phyloP scores from a whole-genome alignment of 2,113 vertebrate species.

The Brienomyrus brachyistius region DNA sequence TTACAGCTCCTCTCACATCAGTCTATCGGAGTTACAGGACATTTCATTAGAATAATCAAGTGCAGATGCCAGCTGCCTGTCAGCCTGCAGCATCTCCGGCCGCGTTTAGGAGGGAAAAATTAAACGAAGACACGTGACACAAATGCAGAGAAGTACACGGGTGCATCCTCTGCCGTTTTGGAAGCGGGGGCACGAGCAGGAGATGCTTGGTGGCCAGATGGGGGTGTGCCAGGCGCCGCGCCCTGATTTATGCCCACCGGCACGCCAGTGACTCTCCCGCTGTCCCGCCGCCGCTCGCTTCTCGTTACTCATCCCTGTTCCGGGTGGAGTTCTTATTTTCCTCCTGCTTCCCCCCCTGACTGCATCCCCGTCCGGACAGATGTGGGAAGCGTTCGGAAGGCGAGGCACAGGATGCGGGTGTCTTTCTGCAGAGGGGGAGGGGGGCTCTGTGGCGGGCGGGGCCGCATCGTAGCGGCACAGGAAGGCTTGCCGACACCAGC shows the following conservation, averaged over 20 bases:
- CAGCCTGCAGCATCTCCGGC: constrained; percentile 51
- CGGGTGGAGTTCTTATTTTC: constrained; percentile 2
- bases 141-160: constrained; percentile 60
- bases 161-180: constrained; percentile 46
- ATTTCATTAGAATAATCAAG: no score
- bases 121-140: constrained; percentile 29
- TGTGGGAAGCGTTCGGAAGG: background rate
- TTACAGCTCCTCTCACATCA: constrained; percentile 71
- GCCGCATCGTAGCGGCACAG: background rate
- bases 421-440: background rate
- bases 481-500: background rate
- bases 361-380: background rate
- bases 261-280: background rate
- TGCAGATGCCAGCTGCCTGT: constrained; percentile 38
- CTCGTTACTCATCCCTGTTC: constrained; percentile 15
- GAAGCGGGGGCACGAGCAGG: constrained; percentile 38
- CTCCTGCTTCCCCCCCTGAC: background rate
- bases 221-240: constrained; percentile 35
- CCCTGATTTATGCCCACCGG: constrained; percentile 28
- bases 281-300: constrained; percentile 18
- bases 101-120: constrained; percentile 52
- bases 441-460: background rate
- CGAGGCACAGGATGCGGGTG: background rate
- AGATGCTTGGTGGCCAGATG: constrained; percentile 36
- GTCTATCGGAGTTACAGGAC: no score